Evolutionary conservation across 2,888 invertebrate genomes (phyloP), one percentile per base, ranked within the genome.

Genomic region (Tinea pellionella): DNA sequence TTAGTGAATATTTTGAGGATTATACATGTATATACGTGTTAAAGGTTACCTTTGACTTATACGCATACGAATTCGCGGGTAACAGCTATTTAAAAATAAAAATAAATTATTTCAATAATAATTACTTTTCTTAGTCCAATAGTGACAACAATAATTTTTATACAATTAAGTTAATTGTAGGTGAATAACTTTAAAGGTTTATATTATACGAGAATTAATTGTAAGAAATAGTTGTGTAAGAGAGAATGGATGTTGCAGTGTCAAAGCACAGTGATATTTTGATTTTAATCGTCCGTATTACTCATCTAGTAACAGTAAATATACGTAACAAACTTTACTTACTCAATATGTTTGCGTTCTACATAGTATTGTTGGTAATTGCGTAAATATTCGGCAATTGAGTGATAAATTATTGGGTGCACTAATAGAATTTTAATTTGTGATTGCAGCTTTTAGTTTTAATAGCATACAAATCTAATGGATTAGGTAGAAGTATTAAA

Each of bases 251-350:
- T 55, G 12, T 18, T 47, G 29, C 24, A 24, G 24, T 55, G 55
- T 55, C 55, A 55, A 55, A 55, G 55, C 55, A 24, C 18, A 24
- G n/a, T 55, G 55, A 55, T 55, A 55, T 55, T 37, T 55, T 55
- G 55, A 55, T 55, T 55, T 55, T 55, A 55, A 55, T 47, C 47
- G 47, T 13, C 16, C 37, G 37, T 37, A 37, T 37, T 37, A 37
- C 47, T 16, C 47, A 47, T 47, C 47, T 15, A 47, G 47, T 47
- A 47, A 47, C 15, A 47, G 47, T 16, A 37, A 37, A 37, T 37
- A 15, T 47, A 47, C 47, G 47, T 47, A 47, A 47, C 47, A 16
- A 16, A 47, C 47, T 47, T 47, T 47, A 9, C 47, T 16, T 15
- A 47, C 47, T 16, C 47, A 47, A 47, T 47, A 47, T 47, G 47